Evolutionary conservation across 2,888 invertebrate genomes (phyloP).

Genomic region (Drosophila affinis): DNA sequence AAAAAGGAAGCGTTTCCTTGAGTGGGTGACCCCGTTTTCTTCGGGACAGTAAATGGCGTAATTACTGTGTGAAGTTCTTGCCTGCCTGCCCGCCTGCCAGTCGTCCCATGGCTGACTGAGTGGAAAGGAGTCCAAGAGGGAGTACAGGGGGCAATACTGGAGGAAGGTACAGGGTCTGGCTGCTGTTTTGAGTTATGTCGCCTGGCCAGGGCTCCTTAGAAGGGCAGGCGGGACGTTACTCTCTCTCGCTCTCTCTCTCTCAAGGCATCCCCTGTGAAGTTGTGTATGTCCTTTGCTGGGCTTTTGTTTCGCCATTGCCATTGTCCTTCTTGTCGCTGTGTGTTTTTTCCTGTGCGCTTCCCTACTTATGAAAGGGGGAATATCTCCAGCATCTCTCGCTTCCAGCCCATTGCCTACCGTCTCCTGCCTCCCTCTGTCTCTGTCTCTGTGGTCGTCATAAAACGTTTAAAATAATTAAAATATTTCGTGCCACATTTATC

Average conservation of each 20-base stretch:
- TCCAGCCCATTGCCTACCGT: not conserved
- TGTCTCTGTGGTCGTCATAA: conserved; percentile 70
- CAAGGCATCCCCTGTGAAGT: not conserved
- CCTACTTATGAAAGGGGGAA: conserved; percentile 57
- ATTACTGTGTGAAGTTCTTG: conserved; percentile 75
- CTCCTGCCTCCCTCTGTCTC: conserved; percentile 8
- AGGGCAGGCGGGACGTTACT: conserved; percentile 13
- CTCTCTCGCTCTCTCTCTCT: not conserved
- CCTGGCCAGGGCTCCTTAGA: conserved; percentile 51
- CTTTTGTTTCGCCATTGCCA: conserved; percentile 70
- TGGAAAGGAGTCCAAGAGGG: not conserved
- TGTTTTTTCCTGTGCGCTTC: conserved; percentile 32
- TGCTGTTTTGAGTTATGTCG: conserved; percentile 76
- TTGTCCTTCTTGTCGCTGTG: conserved; percentile 56
- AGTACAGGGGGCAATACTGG: not conserved
- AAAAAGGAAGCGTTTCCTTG: conserved; percentile 64
- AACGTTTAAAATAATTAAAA: conserved; percentile 82
- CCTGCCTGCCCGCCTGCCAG: conserved; percentile 20
- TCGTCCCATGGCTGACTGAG: conserved; percentile 10
- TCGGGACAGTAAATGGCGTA: conserved; percentile 77
- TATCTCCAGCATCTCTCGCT: conserved; percentile 56
- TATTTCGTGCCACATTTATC: conserved; percentile 82
- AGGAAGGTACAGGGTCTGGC: conserved; percentile 9
- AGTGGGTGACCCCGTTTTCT: conserved; percentile 73
- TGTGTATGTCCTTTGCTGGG: conserved; percentile 6